phyloP scores from a whole-genome alignment of 2,888 invertebrate genomes.

The Diarsia brunnea region DNA sequence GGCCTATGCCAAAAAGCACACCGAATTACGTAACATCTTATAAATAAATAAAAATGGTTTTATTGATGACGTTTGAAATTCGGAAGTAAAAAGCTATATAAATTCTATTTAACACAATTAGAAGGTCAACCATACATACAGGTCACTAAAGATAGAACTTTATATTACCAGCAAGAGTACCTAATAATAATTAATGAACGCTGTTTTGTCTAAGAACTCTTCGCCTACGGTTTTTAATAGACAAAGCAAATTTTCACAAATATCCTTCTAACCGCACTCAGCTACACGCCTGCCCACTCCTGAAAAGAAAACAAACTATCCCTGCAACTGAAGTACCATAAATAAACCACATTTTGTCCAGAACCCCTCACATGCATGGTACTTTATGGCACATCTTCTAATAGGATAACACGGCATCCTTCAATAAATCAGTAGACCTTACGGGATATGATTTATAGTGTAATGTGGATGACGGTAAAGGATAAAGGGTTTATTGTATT shows the following conservation, averaged over 20 bases:
- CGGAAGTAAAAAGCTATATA: too few species aligned
- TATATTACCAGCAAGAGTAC: neutral
- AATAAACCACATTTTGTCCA: slow-evolving; percentile 17
- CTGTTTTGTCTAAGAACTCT: neutral
- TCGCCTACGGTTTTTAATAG: neutral
- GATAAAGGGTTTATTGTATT: neutral
- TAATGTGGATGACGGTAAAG: slow-evolving; percentile 12
- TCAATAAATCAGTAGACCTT: slow-evolving; percentile 28
- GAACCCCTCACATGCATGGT: slow-evolving; percentile 2
- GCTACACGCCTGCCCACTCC: neutral
- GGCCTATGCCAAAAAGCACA: too few species aligned
- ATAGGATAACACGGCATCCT: neutral
- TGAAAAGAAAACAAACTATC: slow-evolving; percentile 15
- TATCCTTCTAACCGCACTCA: neutral
- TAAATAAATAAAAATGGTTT: too few species aligned
- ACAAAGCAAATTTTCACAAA: neutral
- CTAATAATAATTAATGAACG: neutral
- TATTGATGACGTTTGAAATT: too few species aligned
- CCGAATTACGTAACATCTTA: too few species aligned
- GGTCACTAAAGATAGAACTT: neutral
- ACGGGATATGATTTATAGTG: slow-evolving; percentile 14
- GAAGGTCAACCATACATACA: neutral
- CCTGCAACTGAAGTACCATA: slow-evolving; percentile 16
- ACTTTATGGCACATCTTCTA: slow-evolving; percentile 13
- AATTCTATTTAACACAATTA: neutral